phyloP scores from a whole-genome alignment of 2,797 vertebrate species.

The Rhincodon typus region DNA sequence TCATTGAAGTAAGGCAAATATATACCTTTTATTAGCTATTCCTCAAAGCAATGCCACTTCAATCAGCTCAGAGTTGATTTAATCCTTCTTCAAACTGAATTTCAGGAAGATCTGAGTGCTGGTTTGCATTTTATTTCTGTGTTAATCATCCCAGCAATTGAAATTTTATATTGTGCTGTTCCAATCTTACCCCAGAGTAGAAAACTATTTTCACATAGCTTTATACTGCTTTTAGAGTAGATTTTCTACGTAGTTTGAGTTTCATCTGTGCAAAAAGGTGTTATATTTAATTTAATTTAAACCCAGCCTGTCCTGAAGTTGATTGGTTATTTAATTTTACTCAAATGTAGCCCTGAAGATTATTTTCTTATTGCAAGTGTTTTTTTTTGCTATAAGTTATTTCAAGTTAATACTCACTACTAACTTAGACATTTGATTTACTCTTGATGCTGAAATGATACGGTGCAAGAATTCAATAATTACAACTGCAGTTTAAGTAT shows the following conservation, averaged over 20 bases:
- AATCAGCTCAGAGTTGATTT: background rate
- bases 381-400: background rate
- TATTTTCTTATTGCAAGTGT: background rate
- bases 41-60: background rate
- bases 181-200: background rate
- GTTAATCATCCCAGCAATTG: background rate
- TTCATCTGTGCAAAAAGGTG: background rate
- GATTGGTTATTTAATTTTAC: slow-evolving; percentile 16
- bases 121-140: background rate
- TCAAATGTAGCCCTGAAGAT: background rate
- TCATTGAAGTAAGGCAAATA: too few species aligned
- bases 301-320: background rate
- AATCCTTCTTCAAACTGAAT: background rate
- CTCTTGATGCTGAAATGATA: background rate
- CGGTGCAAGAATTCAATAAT: background rate
- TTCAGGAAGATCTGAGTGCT: background rate
- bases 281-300: slow-evolving; percentile 19
- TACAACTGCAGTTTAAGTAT: background rate
- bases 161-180: background rate
- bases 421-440: background rate
- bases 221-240: background rate
- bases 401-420: background rate
- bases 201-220: background rate
- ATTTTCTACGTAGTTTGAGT: background rate
- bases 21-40: background rate